Evolutionary conservation across 2,888 invertebrate species (phyloP).

Genomic region (Pseudolycoriella hygida): DNA sequence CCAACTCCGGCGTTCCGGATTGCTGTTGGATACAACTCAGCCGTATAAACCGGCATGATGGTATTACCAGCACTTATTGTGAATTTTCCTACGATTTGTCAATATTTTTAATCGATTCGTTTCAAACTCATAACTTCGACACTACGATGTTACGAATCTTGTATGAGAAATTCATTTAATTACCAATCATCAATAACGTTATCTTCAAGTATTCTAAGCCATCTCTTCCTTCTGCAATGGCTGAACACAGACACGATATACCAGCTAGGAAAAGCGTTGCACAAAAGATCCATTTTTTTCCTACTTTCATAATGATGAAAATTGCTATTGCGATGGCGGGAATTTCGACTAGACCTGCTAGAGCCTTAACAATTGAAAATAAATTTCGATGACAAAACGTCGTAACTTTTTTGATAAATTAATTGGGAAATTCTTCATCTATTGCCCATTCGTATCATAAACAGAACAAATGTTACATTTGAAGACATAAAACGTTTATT

Average conservation of each 20-base stretch:
- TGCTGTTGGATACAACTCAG: conserved; percentile 52
- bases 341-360: conserved; percentile 57
- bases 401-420: neutral
- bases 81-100: conserved; percentile 35
- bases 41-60: conserved; percentile 58
- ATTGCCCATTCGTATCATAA: too few species aligned
- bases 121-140: too few species aligned
- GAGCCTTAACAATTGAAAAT: conserved; percentile 23
- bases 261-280: conserved; percentile 50
- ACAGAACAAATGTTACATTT: too few species aligned
- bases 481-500: neutral
- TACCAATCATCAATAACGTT: conserved; percentile 55
- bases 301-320: conserved; percentile 53
- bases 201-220: conserved; percentile 49
- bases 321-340: conserved; percentile 63
- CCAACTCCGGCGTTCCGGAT: conserved; percentile 54
- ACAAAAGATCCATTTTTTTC: conserved; percentile 53
- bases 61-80: conserved; percentile 62
- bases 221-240: conserved; percentile 33
- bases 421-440: neutral
- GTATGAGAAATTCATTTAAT: neutral
- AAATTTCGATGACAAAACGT: neutral
- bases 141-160: neutral
- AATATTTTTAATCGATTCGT: neutral
- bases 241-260: conserved; percentile 46